phyloP scores from a whole-genome alignment of 2,888 invertebrate species.

The Drosophila ustulata region DNA sequence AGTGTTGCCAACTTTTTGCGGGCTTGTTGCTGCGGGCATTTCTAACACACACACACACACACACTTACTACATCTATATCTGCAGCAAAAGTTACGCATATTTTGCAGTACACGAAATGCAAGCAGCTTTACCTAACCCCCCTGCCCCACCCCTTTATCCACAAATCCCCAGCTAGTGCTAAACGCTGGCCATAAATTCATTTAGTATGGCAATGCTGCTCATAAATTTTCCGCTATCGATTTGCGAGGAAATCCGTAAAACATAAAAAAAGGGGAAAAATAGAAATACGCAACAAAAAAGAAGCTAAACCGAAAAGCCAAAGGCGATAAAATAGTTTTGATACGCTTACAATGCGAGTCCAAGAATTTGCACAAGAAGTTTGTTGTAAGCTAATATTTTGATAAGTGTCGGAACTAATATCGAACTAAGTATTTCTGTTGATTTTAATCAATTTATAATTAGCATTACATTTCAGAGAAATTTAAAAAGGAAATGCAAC shows the following conservation, averaged over 20 bases:
- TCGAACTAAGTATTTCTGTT: neutral
- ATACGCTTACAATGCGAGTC: constrained; percentile 10
- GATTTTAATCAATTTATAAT: neutral
- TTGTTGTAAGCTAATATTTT: neutral
- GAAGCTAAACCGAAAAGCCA: constrained; percentile 40
- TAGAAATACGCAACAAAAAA: constrained; percentile 11
- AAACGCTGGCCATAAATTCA: constrained; percentile 76
- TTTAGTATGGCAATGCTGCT: constrained; percentile 74
- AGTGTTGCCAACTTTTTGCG: constrained; percentile 77
- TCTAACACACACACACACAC: constrained; percentile 25
- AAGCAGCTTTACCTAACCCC: constrained; percentile 40
- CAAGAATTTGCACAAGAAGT: neutral
- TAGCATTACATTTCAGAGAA: neutral
- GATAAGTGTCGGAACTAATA: too few relatives aligned
- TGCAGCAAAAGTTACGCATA: constrained; percentile 66
- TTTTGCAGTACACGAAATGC: constrained; percentile 47
- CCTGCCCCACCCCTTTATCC: neutral
- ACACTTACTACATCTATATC: neutral
- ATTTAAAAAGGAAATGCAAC: neutral
- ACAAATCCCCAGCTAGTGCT: constrained; percentile 28
- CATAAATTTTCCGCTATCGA: constrained; percentile 74
- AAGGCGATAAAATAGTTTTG: constrained; percentile 59
- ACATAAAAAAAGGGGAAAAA: constrained; percentile 19
- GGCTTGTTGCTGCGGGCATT: constrained; percentile 52
- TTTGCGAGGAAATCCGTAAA: constrained; percentile 59